Evolutionary conservation across 2,113 vertebrate species (phyloP).

Genomic region (Amblyopsis rosae): DNA sequence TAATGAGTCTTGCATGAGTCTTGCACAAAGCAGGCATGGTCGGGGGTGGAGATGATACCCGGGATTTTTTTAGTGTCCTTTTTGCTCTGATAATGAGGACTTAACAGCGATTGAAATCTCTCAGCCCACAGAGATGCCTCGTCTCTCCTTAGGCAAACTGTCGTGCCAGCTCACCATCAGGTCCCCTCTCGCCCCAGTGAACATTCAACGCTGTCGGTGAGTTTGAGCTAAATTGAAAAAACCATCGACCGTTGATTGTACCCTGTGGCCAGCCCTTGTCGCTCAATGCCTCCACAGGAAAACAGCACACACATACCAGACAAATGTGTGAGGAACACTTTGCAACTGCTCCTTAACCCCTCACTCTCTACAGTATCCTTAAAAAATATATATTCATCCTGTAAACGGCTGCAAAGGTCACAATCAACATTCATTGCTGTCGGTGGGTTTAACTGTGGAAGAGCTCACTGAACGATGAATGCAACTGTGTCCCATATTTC

Average conservation of each 20-base stretch:
- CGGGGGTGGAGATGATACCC: background rate
- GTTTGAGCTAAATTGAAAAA: conserved; percentile 93
- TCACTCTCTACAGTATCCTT: background rate
- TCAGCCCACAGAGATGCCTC: conserved; percentile 26
- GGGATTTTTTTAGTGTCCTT: conserved; percentile 19
- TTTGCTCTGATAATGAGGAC: background rate
- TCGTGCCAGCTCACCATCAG: conserved; percentile 65
- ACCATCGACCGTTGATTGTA: conserved; percentile 99
- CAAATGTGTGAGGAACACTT: background rate
- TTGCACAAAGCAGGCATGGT: background rate
- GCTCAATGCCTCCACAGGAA: conserved; percentile 10
- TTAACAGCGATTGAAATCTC: conserved; percentile 12
- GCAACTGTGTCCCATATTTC: conserved; percentile 97
- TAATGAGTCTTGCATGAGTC: conserved; percentile 4
- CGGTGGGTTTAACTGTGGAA: conserved; percentile 98
- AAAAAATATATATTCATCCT: background rate
- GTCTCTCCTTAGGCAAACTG: conserved; percentile 53
- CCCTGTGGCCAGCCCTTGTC: conserved; percentile 86
- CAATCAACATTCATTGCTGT: conserved; percentile 99
- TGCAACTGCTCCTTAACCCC: background rate
- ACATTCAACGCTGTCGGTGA: conserved; percentile 99
- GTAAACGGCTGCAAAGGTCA: conserved; percentile 76
- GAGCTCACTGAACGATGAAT: conserved; percentile 99
- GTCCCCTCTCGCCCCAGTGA: conserved; percentile 83
- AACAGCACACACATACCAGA: background rate